A percentile compares a stretch with the other conserved stretches of the same genome.
Conservation (phyloP, 1,140 invertebrate genomes). For the Neuroterus valhalla region DNA sequence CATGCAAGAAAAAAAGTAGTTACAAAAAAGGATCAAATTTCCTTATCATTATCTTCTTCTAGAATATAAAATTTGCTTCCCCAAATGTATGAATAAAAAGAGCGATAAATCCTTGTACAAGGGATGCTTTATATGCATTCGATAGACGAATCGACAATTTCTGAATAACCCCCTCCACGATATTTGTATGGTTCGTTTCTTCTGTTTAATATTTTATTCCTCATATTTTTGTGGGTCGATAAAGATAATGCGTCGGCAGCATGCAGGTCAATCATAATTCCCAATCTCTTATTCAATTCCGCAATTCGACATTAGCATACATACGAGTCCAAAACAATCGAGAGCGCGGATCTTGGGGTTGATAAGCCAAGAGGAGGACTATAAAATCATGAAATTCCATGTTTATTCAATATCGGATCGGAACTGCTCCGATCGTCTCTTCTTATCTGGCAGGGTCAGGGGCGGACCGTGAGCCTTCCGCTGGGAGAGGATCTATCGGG, state of each 20-base stretch:
- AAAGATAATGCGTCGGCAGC: constrained; percentile 41
- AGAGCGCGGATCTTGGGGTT: constrained; percentile 48
- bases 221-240: constrained; percentile 36
- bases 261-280: constrained; percentile 62
- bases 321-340: constrained; percentile 67
- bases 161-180: neutral
- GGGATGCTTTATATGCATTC: neutral
- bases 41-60: neutral
- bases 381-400: constrained; percentile 74
- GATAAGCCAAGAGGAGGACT: constrained; percentile 55
- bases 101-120: neutral
- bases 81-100: neutral
- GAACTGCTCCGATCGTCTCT: constrained; percentile 35
- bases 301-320: constrained; percentile 68
- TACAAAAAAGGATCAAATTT: neutral
- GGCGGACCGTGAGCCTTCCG: constrained; percentile 40
- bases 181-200: neutral
- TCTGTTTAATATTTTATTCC: neutral
- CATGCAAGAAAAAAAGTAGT: neutral
- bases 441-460: constrained; percentile 51
- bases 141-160: constrained; percentile 11
- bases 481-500: constrained; percentile 32
- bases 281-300: constrained; percentile 74
- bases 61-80: neutral
- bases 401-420: constrained; percentile 73